Evolutionary conservation across 1,140 invertebrate species (phyloP), one percentile per base, ranked within the genome.

Genomic region (Drosophila punjabiensis): DNA sequence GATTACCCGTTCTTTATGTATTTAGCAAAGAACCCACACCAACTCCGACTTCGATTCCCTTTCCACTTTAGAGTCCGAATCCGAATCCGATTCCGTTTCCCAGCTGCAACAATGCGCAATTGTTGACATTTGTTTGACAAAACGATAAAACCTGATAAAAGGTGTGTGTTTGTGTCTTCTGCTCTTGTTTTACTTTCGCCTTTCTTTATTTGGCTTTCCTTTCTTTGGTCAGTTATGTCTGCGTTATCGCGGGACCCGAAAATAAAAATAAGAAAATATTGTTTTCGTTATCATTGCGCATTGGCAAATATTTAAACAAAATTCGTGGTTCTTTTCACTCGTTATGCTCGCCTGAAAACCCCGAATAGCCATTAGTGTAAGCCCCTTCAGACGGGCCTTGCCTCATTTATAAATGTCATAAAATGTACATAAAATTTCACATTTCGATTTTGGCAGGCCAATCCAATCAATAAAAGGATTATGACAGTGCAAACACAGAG

Each of bases 391-490:
- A 76, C 62, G 64, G 52, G 56, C 28, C 45, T 20, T 45, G 64
- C 66, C 77, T 89, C 81, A 84, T 88, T 84, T 89, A 81, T 89
- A 69, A 81, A 75, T 88, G 84, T 84, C 45, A 70, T 63, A 61
- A 79, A 79, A 56, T 39, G 43, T 61, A 73, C 56, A 56, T 56
- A 14, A 60, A 66, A 60, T 55, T 88, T 66, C 63, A 75, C 81
- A 69, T 79, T 81, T 48, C 47, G 30, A 61, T 82, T 74, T 86
- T 85, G 82, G 59, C 83, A 79, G 83, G 70, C 83, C 60, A 81
- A 79, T 89, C 77, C 85, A 85, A 89, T 89, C 86, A 89, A 89
- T 89, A 89, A 89, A 86, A 76, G 85, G 85, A 88, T 89, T 89
- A 82, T 73, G 85, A 88, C 85, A 88, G 85, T 82, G 45, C 69